Evolutionary conservation across 1,140 invertebrate genomes (phyloP).

Genomic region (Riptortus pedestris): DNA sequence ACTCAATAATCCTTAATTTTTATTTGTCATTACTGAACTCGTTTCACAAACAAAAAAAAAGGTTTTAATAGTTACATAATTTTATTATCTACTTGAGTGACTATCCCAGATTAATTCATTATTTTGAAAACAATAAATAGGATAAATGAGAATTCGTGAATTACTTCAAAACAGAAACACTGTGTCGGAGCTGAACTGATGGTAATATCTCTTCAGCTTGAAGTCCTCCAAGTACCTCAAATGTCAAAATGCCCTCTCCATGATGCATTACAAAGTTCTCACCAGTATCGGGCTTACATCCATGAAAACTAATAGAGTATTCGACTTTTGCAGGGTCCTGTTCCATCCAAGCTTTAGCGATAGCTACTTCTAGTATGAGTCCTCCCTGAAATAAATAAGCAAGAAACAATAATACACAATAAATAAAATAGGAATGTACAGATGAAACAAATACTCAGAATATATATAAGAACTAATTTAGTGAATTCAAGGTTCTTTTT

Average conservation of each 20-base stretch:
- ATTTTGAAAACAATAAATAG: no score
- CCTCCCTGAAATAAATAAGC: slow-evolving; percentile 46
- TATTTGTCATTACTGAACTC: no score
- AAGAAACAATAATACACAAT: neutral
- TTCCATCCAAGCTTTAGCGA: slow-evolving; percentile 92
- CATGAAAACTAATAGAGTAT: slow-evolving; percentile 70
- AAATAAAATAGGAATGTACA: neutral
- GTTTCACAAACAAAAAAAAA: no score
- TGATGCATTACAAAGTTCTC: slow-evolving; percentile 54
- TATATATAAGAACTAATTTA: no score
- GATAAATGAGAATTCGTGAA: no score
- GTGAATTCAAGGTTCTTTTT: no score
- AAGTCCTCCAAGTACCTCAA: slow-evolving; percentile 57
- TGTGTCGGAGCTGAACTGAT: slow-evolving; percentile 58
- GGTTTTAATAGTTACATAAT: no score
- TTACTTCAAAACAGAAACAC: slow-evolving; percentile 66
- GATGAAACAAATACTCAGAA: no score
- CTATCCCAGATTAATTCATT: no score
- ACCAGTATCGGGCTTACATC: slow-evolving; percentile 60
- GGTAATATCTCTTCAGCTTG: slow-evolving; percentile 73
- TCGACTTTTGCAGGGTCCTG: slow-evolving; percentile 62
- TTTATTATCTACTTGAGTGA: no score
- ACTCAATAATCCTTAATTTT: no score
- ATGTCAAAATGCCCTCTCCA: slow-evolving; percentile 61
- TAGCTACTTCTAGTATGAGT: slow-evolving; percentile 69